Evolutionary conservation across 2,888 invertebrate genomes (phyloP), one percentile per base, ranked within the genome.

Genomic region (Cerceris ruficornis): DNA sequence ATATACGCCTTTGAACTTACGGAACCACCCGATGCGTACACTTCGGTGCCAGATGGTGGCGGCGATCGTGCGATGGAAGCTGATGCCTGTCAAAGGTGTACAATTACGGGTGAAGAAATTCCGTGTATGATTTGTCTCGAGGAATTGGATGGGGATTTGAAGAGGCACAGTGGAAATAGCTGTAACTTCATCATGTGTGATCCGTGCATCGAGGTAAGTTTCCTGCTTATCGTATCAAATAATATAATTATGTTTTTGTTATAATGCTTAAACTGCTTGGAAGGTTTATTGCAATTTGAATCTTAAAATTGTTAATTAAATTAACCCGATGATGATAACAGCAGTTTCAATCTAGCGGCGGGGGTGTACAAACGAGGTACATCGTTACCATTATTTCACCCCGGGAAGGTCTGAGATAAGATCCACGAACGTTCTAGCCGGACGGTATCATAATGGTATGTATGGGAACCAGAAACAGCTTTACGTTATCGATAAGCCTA

Each of bases 371-470:
- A 79, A 92, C 95, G 85, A 92, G 94, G 95, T 94, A 95, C 93
- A 79, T 90, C 73, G 92, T 94, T 94, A 95, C 94, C 89, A 86
- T 64, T 76, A 49, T 72, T 88, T 87, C 92, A 94, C 94, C 95
- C 93, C 96, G 96, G 96, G 96, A 96, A 96, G 96, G 96, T 96
- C 96, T 96, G 96, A 96, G 96, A 92, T 93, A 94, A 94, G 95
- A 95, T 94, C 93, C 88, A 88, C 77, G 60, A 89, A 95, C 94
- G 93, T 94, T 94, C 96, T 94, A 96, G 96, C 94, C 93, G 96
- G 95, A 94, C 94, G 94, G 94, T 94, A 93, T 94, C 93, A 92
- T 93, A 94, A 90, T 93, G 93, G 94, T 94, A 94, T 94, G 94
- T 93, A 93, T 93, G 95, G 94, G 95, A 95, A 96, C 95, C 95